Base-by-base conservation (phyloP, 2,888 invertebrate species). In the Lamellibrachia columna region DNA sequence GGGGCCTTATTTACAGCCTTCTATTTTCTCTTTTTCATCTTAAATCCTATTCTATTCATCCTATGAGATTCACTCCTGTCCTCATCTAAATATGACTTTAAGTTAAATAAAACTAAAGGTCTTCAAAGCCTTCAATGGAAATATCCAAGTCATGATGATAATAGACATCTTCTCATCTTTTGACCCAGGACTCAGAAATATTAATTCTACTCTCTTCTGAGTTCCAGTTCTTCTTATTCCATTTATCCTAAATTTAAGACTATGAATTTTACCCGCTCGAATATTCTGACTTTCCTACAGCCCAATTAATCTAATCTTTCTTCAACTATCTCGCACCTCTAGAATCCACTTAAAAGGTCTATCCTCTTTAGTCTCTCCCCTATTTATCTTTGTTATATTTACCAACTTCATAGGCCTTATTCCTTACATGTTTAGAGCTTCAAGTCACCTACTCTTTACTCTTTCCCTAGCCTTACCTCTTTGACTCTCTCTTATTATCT, bases 321-420 rank as follows among this genome's bases (percentile, higher is more conserved):
- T 94, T 6, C 94, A 94, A 91, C 60, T 97, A 95, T 94, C 97
- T 96, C 96, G 96, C 55, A 96, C 94, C 28, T 93, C 96, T 93
- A 96, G 96, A 52, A 96, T 92, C 3, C 93, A 93, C 22, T 96
- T 95, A 96, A 97, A 95, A 97, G 97, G 94, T 97, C 97, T 95
- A 97, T 97, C 90, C 0, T 91, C 90, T n/a, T 53, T 96, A 97
- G 95, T 97, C 96, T 97, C 97, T 95, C 96, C 97, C 1, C 95
- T 97, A 96, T 97, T 98, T 96, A 95, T 96, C 90, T 96, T 97
- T 95, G 97, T 98, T 96, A 94, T 98, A 96, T 97, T 97, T 96
- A 97, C 97, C 97, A 98, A 98, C 97, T 97, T 98, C 95, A 95
- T 98, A 97, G 97, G 98, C 0, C 95, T 98, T 97, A 97, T 98